Evolutionary conservation across 1,140 invertebrate genomes (phyloP), one percentile per base, ranked within the genome.

Genomic region (Hydropsyche tenuis): DNA sequence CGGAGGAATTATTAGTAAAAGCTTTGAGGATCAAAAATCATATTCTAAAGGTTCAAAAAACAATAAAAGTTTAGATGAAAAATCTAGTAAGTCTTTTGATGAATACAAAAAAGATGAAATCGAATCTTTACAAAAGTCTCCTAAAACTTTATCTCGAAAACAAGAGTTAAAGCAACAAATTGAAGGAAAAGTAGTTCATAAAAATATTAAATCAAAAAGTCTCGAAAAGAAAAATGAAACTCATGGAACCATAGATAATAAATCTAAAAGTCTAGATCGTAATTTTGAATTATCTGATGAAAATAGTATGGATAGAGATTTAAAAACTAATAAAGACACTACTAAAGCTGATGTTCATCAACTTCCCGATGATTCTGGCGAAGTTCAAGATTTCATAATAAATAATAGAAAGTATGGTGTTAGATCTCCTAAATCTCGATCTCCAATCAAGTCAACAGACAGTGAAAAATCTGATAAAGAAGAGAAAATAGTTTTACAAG

Each of bases 1-100:
- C 69, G 83, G 84, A 66, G 87, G 88, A 7, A 90, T 90, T 81
- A 87, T 90, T 23, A 91, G 89, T 75, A 87, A 89, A 76, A 91
- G 89, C 79, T 88, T 90, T 78, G 89, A 91, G 79, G 88, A 89
- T 78, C 86, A 86, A 62, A 87, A 87, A 64, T 81, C 83, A 48
- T 79, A 82, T 4, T 79, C 81, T 9, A 88, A 88, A 80, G 74
- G 84, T 4, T 85, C 81, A 72, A 89, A 88, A 81, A 84, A 85
- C 7, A 87, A 86, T 81, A 87, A 88, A 75, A 88, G 87, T 73
- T 85, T 88, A 77, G 87, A 89, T 77, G 87, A 88, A 80, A 87
- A 84, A 78, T 80, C 85, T 0, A 87, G 86, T 75, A 87, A 87
- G 78, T 88, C 87, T 1, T 83, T 88, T 72, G 87, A 88, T 80